Percentiles rank a stretch among this genome's conserved stretches.
Evolutionary conservation across 2,797 vertebrate genomes (phyloP).

Genomic region (Antennarius maculatus): DNA sequence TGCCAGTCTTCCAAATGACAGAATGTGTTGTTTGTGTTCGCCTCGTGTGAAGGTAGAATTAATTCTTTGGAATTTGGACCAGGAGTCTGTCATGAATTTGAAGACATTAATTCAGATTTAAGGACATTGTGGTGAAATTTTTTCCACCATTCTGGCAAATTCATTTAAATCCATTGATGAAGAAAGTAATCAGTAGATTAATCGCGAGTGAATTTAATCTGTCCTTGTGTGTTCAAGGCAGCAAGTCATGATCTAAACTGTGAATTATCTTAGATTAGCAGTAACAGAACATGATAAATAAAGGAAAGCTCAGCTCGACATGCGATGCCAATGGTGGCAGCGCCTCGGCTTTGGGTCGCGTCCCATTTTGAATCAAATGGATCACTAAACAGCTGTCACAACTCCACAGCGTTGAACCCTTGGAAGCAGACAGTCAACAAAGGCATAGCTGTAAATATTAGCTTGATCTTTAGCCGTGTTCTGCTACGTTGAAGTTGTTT

Average conservation of each 20-base stretch:
- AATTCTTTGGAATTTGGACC: background rate
- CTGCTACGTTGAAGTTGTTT: conserved; percentile 1
- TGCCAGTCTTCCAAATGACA: background rate
- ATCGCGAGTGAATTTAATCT: background rate
- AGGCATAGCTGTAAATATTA: background rate
- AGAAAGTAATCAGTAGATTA: background rate
- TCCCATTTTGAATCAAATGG: background rate
- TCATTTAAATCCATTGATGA: background rate
- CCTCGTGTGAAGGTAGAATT: background rate
- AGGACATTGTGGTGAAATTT: background rate
- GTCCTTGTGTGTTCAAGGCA: background rate
- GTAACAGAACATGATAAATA: too few relatives aligned
- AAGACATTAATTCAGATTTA: background rate
- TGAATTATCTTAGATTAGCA: background rate
- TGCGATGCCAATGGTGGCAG: background rate
- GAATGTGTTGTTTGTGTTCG: background rate
- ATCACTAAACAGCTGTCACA: background rate
- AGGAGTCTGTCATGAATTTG: background rate
- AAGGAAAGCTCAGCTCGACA: background rate
- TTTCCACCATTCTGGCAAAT: background rate
- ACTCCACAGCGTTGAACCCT: background rate
- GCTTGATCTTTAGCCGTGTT: background rate
- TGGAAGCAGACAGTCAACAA: background rate
- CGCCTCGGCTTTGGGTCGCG: background rate
- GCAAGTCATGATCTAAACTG: background rate